Percentiles rank a stretch among this genome's conserved stretches.
Conservation (phyloP, 2,888 invertebrate genomes). For the Tetropium fuscum region DNA sequence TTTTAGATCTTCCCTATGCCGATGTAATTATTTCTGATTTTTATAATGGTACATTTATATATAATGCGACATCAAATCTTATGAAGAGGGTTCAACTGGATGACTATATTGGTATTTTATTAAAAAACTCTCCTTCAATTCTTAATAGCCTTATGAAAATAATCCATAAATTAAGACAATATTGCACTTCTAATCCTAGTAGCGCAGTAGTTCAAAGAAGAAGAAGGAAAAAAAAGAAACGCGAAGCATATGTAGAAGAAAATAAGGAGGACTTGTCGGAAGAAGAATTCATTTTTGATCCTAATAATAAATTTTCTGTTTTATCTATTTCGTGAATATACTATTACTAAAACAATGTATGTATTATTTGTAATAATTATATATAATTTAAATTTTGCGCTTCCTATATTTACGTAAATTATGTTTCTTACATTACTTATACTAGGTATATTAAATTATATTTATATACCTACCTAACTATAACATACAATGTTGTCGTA, state of each 20-base stretch:
- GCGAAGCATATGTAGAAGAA: slow-evolving; percentile 26
- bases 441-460: no score
- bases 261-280: slow-evolving; percentile 38
- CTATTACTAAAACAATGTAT: no score
- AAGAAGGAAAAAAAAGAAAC: slow-evolving; percentile 33
- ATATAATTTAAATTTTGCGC: no score
- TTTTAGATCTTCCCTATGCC: slow-evolving; percentile 73
- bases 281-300: slow-evolving; percentile 48
- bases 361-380: no score
- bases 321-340: slow-evolving; percentile 38
- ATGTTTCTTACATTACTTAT: no score
- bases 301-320: slow-evolving; percentile 56
- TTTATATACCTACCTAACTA: no score
- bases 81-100: slow-evolving; percentile 58
- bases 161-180: slow-evolving; percentile 23
- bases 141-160: slow-evolving; percentile 27
- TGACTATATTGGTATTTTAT: slow-evolving; percentile 46
- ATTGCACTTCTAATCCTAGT: not conserved
- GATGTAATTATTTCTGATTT: slow-evolving; percentile 72
- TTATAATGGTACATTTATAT: slow-evolving; percentile 82
- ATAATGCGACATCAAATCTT: slow-evolving; percentile 77
- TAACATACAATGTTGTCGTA: no score
- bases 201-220: slow-evolving; percentile 14
- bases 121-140: slow-evolving; percentile 31
- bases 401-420: no score